Evolutionary conservation across 2,797 vertebrate species (phyloP).

Genomic region (Tauraco hartlaubi): DNA sequence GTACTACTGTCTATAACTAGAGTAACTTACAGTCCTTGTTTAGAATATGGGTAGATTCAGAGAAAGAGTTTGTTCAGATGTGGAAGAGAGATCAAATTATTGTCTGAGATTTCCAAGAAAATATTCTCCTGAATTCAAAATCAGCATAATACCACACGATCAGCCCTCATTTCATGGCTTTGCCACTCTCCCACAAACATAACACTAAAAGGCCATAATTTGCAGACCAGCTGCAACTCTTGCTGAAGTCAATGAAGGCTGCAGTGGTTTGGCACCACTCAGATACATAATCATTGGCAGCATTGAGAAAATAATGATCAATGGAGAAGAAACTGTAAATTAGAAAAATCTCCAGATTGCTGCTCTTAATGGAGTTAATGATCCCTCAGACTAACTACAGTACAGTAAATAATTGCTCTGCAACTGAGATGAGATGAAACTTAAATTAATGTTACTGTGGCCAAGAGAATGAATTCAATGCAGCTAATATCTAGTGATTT

Average conservation of each 20-base stretch:
- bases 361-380: neutral
- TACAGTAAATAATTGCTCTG: neutral
- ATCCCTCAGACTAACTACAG: neutral
- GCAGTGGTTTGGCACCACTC: neutral
- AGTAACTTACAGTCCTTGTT: neutral
- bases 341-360: neutral
- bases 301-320: neutral
- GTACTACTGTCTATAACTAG: neutral
- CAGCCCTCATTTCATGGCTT: neutral
- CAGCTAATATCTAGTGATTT: neutral
- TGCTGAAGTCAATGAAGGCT: neutral
- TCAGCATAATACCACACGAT: fast-evolving
- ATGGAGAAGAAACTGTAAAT: neutral
- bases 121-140: neutral
- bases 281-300: neutral
- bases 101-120: neutral
- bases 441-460: neutral
- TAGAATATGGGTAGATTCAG: neutral
- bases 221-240: neutral
- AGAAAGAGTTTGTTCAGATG: neutral
- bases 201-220: neutral
- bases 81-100: neutral
- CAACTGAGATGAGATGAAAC: neutral
- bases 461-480: neutral
- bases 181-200: neutral